Evolutionary conservation across 2,797 vertebrate genomes (phyloP).

Genomic region (Enteromius treurensis): DNA sequence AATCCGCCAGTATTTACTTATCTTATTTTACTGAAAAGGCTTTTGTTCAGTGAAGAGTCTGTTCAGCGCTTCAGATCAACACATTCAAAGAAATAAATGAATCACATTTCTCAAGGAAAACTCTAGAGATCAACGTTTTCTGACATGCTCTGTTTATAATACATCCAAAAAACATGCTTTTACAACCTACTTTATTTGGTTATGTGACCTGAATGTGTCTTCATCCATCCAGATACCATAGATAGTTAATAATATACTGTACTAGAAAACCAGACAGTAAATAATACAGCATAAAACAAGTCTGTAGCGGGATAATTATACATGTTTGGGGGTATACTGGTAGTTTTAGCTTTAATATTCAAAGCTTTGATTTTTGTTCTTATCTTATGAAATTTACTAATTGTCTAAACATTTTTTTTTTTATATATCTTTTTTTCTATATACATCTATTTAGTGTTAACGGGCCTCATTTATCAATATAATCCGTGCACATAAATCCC

Average conservation of each 20-base stretch:
- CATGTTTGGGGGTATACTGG: neutral
- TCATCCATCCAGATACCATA: neutral
- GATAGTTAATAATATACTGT: neutral
- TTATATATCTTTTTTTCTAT: too few relatives aligned
- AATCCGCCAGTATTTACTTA: neutral
- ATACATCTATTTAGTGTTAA: neutral
- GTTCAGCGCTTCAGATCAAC: neutral
- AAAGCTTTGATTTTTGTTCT: neutral
- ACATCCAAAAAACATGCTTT: neutral
- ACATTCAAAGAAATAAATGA: neutral
- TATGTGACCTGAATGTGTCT: neutral
- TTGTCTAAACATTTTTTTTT: neutral
- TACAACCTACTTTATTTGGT: neutral
- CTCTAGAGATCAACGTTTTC: neutral
- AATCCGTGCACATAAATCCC: too few relatives aligned
- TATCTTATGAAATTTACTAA: neutral
- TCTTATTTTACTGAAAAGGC: neutral
- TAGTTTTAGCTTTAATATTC: neutral
- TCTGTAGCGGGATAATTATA: neutral
- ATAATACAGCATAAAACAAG: neutral
- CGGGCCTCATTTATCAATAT: too few relatives aligned
- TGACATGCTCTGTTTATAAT: neutral
- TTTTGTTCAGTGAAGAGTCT: conserved; percentile 1
- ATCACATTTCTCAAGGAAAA: neutral
- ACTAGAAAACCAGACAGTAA: neutral